Percentiles rank a stretch among this genome's conserved stretches.
phyloP scores from a whole-genome alignment of 2,888 invertebrate species.

The Belgica antarctica region DNA sequence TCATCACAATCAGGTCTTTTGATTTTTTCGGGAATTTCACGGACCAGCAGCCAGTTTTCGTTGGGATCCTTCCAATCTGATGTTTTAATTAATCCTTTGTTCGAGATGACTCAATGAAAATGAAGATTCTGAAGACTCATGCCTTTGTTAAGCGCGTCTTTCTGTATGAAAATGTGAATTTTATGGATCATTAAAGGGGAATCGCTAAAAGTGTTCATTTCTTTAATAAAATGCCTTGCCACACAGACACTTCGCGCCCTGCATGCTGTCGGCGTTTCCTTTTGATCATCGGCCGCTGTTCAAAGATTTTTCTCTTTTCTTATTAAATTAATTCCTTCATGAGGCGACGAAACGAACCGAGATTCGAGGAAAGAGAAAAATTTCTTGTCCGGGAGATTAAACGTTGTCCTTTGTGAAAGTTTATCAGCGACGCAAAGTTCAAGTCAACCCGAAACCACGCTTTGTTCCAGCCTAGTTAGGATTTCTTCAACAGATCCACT shows the following conservation, averaged over 20 bases:
- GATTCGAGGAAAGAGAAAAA: no score
- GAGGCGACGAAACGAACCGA: no score
- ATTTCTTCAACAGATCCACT: no score
- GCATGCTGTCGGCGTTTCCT: constrained; percentile 4
- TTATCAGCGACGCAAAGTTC: no score
- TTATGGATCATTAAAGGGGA: constrained; percentile 42
- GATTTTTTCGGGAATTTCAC: constrained; percentile 19
- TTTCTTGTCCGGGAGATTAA: no score
- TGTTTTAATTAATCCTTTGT: constrained; percentile 43
- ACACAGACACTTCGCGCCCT: constrained; percentile 31
- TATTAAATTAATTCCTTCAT: constrained; percentile 3
- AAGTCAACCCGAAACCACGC: no score
- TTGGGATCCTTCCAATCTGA: constrained; percentile 31
- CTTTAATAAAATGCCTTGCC: constrained; percentile 32
- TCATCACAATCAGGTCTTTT: constrained; percentile 13
- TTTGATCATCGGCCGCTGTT: neutral
- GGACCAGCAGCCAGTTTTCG: constrained; percentile 12
- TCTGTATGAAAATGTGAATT: constrained; percentile 36
- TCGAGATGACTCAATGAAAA: constrained; percentile 13
- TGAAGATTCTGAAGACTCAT: constrained; percentile 6
- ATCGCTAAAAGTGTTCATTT: constrained; percentile 31
- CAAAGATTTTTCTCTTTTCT: neutral
- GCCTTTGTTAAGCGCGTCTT: neutral
- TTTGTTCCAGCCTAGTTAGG: no score
- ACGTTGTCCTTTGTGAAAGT: no score